phyloP scores from a whole-genome alignment of 2,797 vertebrate genomes.

The Microctenopoma stevenorrisi region DNA sequence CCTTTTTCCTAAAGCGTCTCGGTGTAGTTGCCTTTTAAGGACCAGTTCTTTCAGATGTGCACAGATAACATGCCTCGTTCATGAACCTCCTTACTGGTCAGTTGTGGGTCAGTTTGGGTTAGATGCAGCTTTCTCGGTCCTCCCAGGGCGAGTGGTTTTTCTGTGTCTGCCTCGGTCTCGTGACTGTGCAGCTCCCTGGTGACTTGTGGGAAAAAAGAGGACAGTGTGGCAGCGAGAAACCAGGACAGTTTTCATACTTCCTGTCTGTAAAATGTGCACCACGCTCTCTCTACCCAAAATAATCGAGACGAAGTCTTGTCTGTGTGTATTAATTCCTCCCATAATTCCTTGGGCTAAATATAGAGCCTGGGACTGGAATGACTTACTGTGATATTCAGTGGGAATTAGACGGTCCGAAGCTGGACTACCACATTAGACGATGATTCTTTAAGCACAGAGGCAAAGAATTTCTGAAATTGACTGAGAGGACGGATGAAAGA shows the following conservation, averaged over 20 bases:
- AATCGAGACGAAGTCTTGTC: constrained; percentile 69
- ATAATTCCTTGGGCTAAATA: constrained; percentile 69
- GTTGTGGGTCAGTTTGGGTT: no score
- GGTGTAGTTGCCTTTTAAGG: no score
- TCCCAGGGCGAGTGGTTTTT: neutral
- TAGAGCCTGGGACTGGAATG: constrained; percentile 57
- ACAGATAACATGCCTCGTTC: no score
- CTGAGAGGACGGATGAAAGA: neutral
- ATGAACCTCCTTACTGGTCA: no score
- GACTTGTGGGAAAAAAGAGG: constrained; percentile 61
- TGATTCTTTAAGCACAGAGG: constrained; percentile 17
- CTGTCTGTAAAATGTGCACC: constrained; percentile 27
- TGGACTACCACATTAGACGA: constrained; percentile 48
- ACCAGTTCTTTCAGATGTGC: no score
- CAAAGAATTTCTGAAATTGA: neutral
- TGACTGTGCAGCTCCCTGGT: constrained; percentile 24
- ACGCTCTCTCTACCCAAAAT: constrained; percentile 52
- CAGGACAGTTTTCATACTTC: constrained; percentile 57
- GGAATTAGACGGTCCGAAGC: constrained; percentile 39
- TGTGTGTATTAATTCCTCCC: constrained; percentile 66
- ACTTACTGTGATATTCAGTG: constrained; percentile 48
- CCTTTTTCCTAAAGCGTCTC: no score
- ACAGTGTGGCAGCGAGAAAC: constrained; percentile 64
- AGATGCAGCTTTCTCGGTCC: no score
- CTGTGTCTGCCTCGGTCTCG: constrained; percentile 14